Percentiles rank a stretch among this genome's conserved stretches.
phyloP scores from a whole-genome alignment of 2,113 vertebrate species.

The Pteropus alecto region DNA sequence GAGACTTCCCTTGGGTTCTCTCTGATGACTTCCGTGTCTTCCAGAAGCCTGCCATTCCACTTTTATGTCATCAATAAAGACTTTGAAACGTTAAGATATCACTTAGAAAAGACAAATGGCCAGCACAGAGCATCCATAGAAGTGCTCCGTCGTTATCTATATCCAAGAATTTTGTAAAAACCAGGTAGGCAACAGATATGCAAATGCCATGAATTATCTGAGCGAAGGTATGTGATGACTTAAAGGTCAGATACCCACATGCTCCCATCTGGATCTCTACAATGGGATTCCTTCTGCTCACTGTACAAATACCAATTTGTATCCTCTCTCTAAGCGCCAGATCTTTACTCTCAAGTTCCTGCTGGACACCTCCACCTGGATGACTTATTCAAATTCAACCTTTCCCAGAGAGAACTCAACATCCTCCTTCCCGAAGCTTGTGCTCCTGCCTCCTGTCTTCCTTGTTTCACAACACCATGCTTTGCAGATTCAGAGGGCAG shows the following conservation, averaged over 20 bases:
- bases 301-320: neutral
- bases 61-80: neutral
- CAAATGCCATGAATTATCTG: neutral
- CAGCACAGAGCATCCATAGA: neutral
- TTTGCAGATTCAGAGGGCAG: neutral
- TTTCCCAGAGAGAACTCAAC: neutral
- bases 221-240: neutral
- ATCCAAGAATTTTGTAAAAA: neutral
- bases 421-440: neutral
- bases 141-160: neutral
- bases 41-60: neutral
- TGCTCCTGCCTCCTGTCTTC: neutral
- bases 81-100: neutral
- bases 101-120: neutral
- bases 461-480: neutral
- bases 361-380: neutral
- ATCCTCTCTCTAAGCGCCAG: neutral
- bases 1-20: neutral
- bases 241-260: neutral
- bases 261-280: neutral
- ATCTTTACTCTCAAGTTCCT: neutral
- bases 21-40: neutral
- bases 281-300: neutral
- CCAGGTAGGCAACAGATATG: neutral
- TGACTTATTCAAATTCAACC: neutral